These are phyloP conservation scores for Drosophila trapezifrons DNA, from an alignment of 1,140 invertebrate species.

Conservation along the genomic window DNA sequence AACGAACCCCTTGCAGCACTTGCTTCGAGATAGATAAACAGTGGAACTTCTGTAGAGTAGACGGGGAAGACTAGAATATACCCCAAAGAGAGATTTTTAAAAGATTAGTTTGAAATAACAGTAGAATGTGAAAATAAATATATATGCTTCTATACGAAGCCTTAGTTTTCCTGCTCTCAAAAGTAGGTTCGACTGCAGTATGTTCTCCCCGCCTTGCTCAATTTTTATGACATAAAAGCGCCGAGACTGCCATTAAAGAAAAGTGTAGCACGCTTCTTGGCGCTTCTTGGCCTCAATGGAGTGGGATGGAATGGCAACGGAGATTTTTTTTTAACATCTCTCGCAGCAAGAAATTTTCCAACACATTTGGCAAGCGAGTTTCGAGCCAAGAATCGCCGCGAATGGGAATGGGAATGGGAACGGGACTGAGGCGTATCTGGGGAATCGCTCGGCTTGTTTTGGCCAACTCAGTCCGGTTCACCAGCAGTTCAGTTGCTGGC, in stretches of 20 bases:
- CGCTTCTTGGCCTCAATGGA: constrained; percentile 27
- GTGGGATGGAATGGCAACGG: constrained; percentile 31
- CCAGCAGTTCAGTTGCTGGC: constrained; percentile 8
- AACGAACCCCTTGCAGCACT: constrained; percentile 11
- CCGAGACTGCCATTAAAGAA: constrained; percentile 76
- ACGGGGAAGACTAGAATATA: too few relatives aligned
- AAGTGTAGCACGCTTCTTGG: constrained; percentile 75
- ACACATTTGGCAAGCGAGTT: constrained; percentile 72
- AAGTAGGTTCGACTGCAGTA: background rate
- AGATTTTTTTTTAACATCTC: constrained; percentile 56
- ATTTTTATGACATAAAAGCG: constrained; percentile 80
- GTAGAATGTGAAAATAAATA: too few relatives aligned
- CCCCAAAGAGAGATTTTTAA: too few relatives aligned
- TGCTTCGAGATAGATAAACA: constrained; percentile 1
- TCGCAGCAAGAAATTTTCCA: constrained; percentile 74
- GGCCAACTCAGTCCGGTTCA: constrained; percentile 44
- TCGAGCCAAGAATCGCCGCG: constrained; percentile 4
- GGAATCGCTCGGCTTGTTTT: constrained; percentile 65
- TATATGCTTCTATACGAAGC: background rate
- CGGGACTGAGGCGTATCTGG: constrained; percentile 22
- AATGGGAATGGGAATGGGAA: background rate
- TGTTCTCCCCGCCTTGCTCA: constrained; percentile 34
- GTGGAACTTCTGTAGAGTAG: background rate
- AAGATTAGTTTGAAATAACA: too few relatives aligned
- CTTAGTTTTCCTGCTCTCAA: background rate